Evolutionary conservation across 1,140 invertebrate species (phyloP), one percentile per base, ranked within the genome.

Genomic region (Drosophila serrata): DNA sequence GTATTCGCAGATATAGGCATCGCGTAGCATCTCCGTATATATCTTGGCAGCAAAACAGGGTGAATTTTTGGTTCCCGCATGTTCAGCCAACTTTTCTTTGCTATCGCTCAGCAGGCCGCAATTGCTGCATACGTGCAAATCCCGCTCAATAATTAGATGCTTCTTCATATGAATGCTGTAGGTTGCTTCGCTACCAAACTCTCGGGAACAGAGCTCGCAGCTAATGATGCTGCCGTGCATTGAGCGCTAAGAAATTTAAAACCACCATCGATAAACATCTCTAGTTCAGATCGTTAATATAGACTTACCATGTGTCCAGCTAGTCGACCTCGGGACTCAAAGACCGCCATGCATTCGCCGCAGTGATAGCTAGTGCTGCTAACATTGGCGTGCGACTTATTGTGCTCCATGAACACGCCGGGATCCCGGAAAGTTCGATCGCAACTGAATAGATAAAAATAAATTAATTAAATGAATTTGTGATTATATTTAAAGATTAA

Each of bases 381-480:
- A 15, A 86, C 76, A 65, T 90, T 75, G 13, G 85, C 46, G 53
- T 92, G 91, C 8, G 80, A 78, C 29, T 77, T 78, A 6, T 73
- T 82, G 56, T 92, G 91, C 19, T 79, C 76, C 17, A 53, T 48
- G 13, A 79, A 91, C 1, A 77, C 63, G 0, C 64, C 59, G 1
- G 65, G 27, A 55, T 92, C 79, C 0, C 79, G 77, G n/a, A 92
- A 92, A 13, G 79, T 79, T 5, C 86, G 85, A 86, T 92, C 91
- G 40, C 91, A 92, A 24, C 91, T 92, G 11, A 0, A 56, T 61
- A 12, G 4, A 17, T n/a, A 9, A 2, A 4, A 22, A 6, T 4
- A 8, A 63, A 27, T 17, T 9, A 3, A 35, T 31, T 24, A 4
- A 1, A 57, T 39, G 15, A 42, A 19, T 56, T 9, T 31, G 0